Conservation (phyloP, 2,888 invertebrate genomes). For the Luperina testacea region DNA sequence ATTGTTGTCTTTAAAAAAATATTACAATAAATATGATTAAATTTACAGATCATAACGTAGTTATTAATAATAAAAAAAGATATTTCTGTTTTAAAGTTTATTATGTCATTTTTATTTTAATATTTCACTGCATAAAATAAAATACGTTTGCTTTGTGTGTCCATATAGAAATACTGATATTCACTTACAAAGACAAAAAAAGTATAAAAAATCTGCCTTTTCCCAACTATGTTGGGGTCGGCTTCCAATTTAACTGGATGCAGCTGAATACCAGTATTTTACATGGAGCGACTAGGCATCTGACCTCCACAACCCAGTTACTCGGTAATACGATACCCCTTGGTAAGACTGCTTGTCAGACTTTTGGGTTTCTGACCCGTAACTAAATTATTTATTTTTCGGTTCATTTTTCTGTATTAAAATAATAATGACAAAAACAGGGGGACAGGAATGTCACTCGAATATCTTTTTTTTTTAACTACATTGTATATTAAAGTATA, state of each 20-base stretch:
- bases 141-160: neutral
- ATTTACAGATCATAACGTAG: slow-evolving; percentile 22
- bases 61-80: slow-evolving; percentile 19
- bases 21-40: slow-evolving; percentile 35
- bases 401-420: neutral
- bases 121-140: neutral
- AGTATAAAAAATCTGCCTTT: no score
- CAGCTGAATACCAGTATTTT: slow-evolving; percentile 2
- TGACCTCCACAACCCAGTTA: neutral
- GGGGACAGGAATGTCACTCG: neutral
- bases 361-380: neutral
- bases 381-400: neutral
- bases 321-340: neutral
- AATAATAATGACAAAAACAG: slow-evolving; percentile 10
- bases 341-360: neutral
- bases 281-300: neutral
- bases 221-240: neutral
- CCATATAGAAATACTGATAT: neutral
- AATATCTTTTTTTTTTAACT: slow-evolving; percentile 16
- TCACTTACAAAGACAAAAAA: neutral
- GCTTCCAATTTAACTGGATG: neutral
- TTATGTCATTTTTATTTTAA: slow-evolving; percentile 14
- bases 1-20: slow-evolving; percentile 61
- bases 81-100: neutral
- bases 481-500: slow-evolving; percentile 6